Evolutionary conservation across 2,888 invertebrate species (phyloP).

Genomic region (Bellardia pandia): DNA sequence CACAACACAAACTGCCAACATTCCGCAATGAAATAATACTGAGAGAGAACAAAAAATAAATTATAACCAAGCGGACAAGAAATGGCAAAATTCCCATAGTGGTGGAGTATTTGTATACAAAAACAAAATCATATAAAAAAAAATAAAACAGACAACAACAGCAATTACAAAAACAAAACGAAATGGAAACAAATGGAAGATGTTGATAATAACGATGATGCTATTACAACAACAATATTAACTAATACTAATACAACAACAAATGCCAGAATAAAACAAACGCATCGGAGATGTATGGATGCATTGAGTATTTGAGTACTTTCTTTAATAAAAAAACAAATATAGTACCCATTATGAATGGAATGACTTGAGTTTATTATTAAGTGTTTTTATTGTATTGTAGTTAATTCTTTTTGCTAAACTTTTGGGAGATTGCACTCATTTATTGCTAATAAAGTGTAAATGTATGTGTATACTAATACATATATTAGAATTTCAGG

Average conservation of each 20-base stretch:
- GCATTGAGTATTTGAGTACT: not conserved
- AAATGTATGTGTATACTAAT: too few species aligned
- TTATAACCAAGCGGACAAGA: conserved; percentile 55
- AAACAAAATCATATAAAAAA: conserved; percentile 33
- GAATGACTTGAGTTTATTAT: too few species aligned
- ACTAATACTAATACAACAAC: conserved; percentile 38
- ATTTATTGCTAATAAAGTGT: too few species aligned
- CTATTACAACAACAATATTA: conserved; percentile 65
- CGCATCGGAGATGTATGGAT: conserved; percentile 14
- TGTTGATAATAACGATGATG: conserved; percentile 69
- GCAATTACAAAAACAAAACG: conserved; percentile 36
- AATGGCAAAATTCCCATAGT: conserved; percentile 72
- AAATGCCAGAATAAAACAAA: conserved; percentile 57
- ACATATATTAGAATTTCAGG: too few species aligned
- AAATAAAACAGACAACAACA: conserved; percentile 51
- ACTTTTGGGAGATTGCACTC: too few species aligned
- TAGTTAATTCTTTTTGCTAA: too few species aligned
- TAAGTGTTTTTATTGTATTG: too few species aligned
- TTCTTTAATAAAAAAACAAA: not conserved
- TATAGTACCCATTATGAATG: not conserved
- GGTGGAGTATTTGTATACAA: conserved; percentile 53
- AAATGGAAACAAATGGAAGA: conserved; percentile 63
- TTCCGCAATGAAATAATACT: conserved; percentile 67
- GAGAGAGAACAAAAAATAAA: conserved; percentile 49
- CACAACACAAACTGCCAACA: conserved; percentile 71